Conservation (phyloP, 2,797 vertebrate genomes). For the Capromys pilorides region DNA sequence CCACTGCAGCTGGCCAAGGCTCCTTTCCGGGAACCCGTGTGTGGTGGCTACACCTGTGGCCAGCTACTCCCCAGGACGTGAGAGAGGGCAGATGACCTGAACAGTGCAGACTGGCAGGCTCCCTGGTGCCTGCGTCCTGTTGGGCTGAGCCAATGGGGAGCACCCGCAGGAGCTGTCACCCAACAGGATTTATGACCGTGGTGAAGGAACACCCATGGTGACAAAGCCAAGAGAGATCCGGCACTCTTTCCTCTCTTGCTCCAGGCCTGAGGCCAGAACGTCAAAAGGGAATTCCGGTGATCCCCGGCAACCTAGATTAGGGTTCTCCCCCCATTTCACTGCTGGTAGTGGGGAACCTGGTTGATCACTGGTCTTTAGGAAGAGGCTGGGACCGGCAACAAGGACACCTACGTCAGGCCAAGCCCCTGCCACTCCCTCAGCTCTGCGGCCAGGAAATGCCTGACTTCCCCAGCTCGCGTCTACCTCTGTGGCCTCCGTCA, state of each 20-base stretch:
- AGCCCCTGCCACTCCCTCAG: no score
- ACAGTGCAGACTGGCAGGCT: neutral
- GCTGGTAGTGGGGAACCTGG: neutral
- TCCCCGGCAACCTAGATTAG: neutral
- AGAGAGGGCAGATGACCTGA: neutral
- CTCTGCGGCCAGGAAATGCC: neutral
- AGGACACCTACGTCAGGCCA: neutral
- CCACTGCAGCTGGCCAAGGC: neutral
- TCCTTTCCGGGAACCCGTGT: neutral
- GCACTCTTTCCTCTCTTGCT: no score
- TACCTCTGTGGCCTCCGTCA: neutral
- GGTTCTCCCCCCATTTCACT: neutral
- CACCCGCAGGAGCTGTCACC: neutral
- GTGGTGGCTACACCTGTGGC: rapidly evolving
- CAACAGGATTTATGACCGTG: neutral
- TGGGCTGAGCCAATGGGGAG: neutral
- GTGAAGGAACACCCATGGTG: neutral
- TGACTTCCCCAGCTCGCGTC: neutral
- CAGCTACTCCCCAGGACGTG: neutral
- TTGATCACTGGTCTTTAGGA: neutral
- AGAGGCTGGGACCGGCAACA: neutral
- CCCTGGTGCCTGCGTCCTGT: neutral
- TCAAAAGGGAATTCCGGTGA: neutral
- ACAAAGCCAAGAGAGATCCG: neutral
- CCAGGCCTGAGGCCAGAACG: neutral